Evolutionary conservation across 2,113 vertebrate genomes (phyloP).

Genomic region (Proteles cristata): DNA sequence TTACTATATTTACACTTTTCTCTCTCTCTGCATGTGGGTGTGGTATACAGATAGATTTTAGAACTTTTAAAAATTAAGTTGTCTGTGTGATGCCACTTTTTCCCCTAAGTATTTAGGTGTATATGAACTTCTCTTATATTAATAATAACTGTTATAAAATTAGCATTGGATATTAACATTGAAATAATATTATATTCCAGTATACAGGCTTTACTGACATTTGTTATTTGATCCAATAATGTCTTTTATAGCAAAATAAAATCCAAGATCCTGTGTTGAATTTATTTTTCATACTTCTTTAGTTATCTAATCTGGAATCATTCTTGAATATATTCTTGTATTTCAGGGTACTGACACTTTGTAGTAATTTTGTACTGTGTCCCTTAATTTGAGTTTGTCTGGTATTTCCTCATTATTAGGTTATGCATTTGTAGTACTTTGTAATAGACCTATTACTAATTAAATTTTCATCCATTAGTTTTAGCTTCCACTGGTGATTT

Average conservation of each 20-base stretch:
- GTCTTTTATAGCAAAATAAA: background rate
- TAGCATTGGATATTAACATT: background rate
- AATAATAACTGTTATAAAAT: background rate
- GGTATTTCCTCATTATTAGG: background rate
- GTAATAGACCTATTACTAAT: background rate
- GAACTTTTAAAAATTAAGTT: background rate
- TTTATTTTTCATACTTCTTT: background rate
- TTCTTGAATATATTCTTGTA: background rate
- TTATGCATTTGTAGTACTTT: background rate
- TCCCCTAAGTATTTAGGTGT: background rate
- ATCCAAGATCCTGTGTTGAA: background rate
- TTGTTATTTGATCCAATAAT: background rate
- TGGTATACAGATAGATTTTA: background rate
- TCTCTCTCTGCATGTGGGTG: background rate
- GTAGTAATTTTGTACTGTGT: background rate
- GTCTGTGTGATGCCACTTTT: background rate
- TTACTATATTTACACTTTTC: background rate
- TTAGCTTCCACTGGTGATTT: background rate
- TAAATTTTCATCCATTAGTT: background rate
- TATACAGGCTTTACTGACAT: background rate
- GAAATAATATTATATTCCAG: background rate
- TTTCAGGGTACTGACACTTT: background rate
- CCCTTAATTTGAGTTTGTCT: slow-evolving; percentile 1
- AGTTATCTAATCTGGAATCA: background rate
- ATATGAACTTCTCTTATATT: background rate